Percentiles rank a stretch among this genome's conserved stretches.
Conservation (phyloP, 1,140 invertebrate species). For the Drosophila miranda region DNA sequence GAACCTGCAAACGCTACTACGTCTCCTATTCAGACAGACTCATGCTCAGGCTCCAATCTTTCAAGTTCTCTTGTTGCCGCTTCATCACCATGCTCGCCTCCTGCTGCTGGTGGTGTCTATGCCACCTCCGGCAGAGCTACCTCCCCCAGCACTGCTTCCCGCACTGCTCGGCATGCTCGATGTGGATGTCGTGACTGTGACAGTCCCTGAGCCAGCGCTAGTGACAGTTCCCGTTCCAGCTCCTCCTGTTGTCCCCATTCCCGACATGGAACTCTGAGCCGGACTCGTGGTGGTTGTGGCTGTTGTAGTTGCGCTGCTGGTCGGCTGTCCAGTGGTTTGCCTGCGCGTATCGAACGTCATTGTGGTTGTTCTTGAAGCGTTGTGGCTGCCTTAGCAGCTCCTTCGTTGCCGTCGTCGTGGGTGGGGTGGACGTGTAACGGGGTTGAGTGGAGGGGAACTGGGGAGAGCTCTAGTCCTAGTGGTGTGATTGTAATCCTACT, state of each 20-base stretch:
- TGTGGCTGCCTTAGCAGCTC: neutral
- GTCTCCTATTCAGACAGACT: no score
- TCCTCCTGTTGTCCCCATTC: constrained; percentile 21
- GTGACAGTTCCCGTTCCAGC: constrained; percentile 41
- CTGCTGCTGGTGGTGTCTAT: constrained; percentile 9
- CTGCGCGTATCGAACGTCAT: constrained; percentile 81
- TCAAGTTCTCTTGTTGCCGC: no score
- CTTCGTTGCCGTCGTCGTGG: constrained; percentile 16
- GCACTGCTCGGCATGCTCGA: constrained; percentile 50
- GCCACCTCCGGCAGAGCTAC: no score
- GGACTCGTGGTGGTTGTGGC: constrained; percentile 58
- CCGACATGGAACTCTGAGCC: constrained; percentile 38
- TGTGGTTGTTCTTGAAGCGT: constrained; percentile 18
- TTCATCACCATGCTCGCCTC: no score
- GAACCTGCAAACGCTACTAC: no score
- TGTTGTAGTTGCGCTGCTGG: constrained; percentile 50
- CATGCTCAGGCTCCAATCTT: no score
- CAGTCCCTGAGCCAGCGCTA: constrained; percentile 21
- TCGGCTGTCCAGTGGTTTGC: constrained; percentile 61
- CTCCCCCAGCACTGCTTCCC: constrained; percentile 25
- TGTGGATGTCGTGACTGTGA: constrained; percentile 48
- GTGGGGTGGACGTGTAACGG: neutral
- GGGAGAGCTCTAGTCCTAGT: constrained; percentile 17
- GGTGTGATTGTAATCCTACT: constrained; percentile 48
- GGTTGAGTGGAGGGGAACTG: neutral